These are phyloP conservation scores for Diplosoma virens DNA, from an alignment of 23 tunicate genomes.

Conservation along the genomic window DNA sequence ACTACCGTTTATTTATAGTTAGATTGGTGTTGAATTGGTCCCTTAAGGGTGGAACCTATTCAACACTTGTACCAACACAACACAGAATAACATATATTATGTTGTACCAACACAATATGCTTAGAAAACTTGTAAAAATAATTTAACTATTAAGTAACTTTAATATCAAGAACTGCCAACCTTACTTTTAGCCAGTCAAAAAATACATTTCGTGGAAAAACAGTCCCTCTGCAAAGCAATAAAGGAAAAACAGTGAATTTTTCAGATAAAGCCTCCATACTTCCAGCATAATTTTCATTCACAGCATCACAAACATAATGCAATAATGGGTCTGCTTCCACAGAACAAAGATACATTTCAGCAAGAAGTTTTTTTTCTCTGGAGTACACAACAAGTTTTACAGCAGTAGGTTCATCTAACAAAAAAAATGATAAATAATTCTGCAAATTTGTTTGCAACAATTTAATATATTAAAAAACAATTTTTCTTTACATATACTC, in stretches of 20 bases:
- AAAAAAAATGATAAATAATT: no score
- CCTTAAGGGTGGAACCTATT: neutral
- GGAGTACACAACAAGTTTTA: constrained; percentile 11
- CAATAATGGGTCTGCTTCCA: constrained; percentile 14
- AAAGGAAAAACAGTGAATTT: constrained; percentile 33
- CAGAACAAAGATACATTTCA: constrained; percentile 31
- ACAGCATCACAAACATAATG: neutral
- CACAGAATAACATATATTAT: neutral
- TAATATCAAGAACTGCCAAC: neutral
- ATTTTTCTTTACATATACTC: no score
- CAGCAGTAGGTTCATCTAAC: constrained; percentile 34
- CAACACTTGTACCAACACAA: neutral
- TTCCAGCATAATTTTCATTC: neutral
- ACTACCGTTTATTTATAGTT: no score
- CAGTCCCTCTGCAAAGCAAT: constrained; percentile 24
- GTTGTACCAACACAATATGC: no score
- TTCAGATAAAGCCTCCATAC: neutral
- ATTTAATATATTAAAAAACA: no score
- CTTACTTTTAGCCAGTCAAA: constrained; percentile 42
- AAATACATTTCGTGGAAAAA: neutral
- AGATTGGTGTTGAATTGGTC: no score
- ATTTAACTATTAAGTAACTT: no score
- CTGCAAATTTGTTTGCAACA: no score
- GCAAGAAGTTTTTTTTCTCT: constrained; percentile 21
- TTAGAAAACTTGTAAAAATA: no score